Evolutionary conservation across 1,140 invertebrate species (phyloP).

Genomic region (Lepidurus packardi): DNA sequence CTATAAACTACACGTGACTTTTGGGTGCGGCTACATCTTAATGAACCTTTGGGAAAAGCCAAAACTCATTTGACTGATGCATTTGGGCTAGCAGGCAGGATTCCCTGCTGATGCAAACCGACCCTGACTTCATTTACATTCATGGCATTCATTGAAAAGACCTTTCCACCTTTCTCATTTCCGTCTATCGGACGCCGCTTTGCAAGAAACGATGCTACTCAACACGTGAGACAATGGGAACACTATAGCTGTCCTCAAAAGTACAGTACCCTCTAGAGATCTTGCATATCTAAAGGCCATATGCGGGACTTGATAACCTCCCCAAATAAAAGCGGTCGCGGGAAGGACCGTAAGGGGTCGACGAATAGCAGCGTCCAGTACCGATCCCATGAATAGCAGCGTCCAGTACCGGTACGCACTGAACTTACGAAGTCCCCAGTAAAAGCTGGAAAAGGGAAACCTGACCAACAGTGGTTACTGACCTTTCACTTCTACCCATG

Average conservation of each 20-base stretch:
- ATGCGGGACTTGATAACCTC: neutral
- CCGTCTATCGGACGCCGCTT: neutral
- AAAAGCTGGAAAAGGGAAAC: too few relatives aligned
- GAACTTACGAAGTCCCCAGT: too few relatives aligned
- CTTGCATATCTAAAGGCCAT: neutral
- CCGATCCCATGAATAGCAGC: too few relatives aligned
- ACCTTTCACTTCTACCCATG: too few relatives aligned
- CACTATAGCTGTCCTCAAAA: neutral
- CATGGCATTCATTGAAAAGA: neutral
- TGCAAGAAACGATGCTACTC: neutral
- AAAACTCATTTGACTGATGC: neutral
- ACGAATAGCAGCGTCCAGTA: too few relatives aligned
- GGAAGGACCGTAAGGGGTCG: neutral
- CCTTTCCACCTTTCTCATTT: neutral
- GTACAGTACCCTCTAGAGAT: neutral
- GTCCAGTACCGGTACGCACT: too few relatives aligned
- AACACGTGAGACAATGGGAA: neutral
- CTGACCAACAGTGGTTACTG: too few relatives aligned
- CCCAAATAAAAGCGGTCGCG: neutral
- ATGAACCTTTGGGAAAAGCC: neutral
- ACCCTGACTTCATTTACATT: neutral
- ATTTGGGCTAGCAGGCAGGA: neutral
- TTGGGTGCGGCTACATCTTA: conserved; percentile 18
- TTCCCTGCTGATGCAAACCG: neutral
- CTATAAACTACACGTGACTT: neutral